phyloP scores from a whole-genome alignment of 2,797 vertebrate species.

The Octomys mimax region DNA sequence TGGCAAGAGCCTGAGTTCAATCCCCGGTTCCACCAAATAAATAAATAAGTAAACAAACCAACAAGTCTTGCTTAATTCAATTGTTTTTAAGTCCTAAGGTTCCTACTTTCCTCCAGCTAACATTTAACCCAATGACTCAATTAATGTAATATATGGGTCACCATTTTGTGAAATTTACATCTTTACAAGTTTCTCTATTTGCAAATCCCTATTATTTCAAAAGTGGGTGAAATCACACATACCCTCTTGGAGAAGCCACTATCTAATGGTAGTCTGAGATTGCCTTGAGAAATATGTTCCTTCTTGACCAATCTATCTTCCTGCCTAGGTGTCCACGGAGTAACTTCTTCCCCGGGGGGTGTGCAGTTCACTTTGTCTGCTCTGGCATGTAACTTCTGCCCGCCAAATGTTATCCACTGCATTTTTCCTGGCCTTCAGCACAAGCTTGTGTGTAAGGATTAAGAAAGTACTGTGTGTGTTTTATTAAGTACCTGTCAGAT shows the following conservation, averaged over 20 bases:
- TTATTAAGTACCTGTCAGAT: slow-evolving; percentile 2
- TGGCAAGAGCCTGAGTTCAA: too few species aligned
- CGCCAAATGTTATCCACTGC: not conserved
- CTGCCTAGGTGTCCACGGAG: not conserved
- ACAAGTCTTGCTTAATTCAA: slow-evolving; percentile 31
- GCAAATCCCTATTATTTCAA: not conserved
- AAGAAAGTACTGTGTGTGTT: not conserved
- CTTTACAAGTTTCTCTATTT: slow-evolving; percentile 58
- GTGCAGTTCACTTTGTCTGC: slow-evolving; percentile 32
- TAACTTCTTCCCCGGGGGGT: slow-evolving; percentile 9
- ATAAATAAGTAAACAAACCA: not conserved
- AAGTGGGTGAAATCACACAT: slow-evolving; percentile 12
- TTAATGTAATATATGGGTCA: slow-evolving; percentile 53
- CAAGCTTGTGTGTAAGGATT: slow-evolving; percentile 5
- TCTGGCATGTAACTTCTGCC: slow-evolving; percentile 52
- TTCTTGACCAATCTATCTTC: slow-evolving; percentile 26
- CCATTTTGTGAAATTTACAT: slow-evolving; percentile 49
- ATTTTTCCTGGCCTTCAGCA: not conserved
- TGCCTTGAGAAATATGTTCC: not conserved
- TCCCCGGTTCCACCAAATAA: too few species aligned
- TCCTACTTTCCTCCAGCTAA: slow-evolving; percentile 66
- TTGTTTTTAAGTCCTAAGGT: slow-evolving; percentile 33
- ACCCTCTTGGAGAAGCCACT: slow-evolving; percentile 34
- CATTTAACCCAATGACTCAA: slow-evolving; percentile 49
- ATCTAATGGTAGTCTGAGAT: not conserved